Evolutionary conservation across 2,113 vertebrate species (phyloP), one percentile per base, ranked within the genome.

Genomic region (Oreochromis spilurus): DNA sequence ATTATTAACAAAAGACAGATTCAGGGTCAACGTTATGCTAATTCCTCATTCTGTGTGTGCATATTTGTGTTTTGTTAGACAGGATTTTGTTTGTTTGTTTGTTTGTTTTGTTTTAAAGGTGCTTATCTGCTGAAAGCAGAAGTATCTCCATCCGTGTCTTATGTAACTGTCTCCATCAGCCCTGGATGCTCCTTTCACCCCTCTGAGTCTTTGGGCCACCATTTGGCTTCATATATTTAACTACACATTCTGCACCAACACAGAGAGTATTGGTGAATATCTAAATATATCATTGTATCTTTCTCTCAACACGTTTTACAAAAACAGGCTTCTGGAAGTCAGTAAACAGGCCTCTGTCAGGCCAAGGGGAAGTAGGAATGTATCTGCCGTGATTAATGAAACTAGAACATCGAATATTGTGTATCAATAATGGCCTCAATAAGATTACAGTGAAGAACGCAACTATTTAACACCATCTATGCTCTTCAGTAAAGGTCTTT

Each of bases 101-200:
- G 21, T 24, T 24, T 24, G 21, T 24, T 24, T 24, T 24, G 21
- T 24, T 24, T 24, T 0, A 4, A 26, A 45, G 62, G 65, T 3
- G 60, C 78, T 92, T 86, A 90, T 89, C 89, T 60, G 50, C 79
- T n/a, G 82, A 54, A 29, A 78, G 31, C 92, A 92, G 91, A 87
- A 80, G 83, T 55, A 4, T 55, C 79, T 58, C 87, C 80, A 67
- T 84, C 29, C n/a, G 16, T 83, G 89, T 86, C 79, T 70, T 2
- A 13, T 67, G 84, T 34, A 40, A 82, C 84, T 17, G n/a, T 84
- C 65, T 77, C 31, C 82, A 26, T 86, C 86, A 87, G 75, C 82
- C 36, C 31, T 26, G 83, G 81, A 80, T 3, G 17, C 67, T 38
- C 50, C 53, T 13, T 57, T n/a, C 38, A 7, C 17, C 79, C 17